Conservation (phyloP, 2,797 vertebrate species). For the Ctenochaetus hawaiiensis region DNA sequence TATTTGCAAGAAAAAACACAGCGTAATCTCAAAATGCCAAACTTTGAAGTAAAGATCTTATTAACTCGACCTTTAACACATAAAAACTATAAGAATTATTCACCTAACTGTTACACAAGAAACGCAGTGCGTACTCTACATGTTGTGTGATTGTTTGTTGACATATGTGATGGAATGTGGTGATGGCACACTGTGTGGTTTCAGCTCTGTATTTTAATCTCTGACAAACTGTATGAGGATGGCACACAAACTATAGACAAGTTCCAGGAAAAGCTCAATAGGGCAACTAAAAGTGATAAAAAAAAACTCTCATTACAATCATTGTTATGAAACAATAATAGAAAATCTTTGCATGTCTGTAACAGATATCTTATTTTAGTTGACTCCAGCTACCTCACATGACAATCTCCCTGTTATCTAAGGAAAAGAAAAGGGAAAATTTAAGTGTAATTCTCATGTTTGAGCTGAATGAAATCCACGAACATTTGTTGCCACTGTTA, state of each 20-base stretch:
- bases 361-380: neutral
- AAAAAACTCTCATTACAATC: no score
- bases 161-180: neutral
- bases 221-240: neutral
- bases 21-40: no score
- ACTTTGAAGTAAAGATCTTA: neutral
- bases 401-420: neutral
- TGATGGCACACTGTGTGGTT: neutral
- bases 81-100: no score
- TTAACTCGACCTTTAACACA: no score
- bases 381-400: neutral
- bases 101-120: neutral
- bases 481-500: slow-evolving; percentile 51
- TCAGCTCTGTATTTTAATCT: neutral
- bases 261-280: neutral
- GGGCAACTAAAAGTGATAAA: neutral
- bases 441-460: slow-evolving; percentile 25
- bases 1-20: no score
- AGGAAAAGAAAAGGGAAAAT: slow-evolving; percentile 5
- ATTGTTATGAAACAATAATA: neutral
- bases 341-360: neutral
- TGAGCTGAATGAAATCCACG: slow-evolving; percentile 45
- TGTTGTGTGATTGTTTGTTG: neutral
- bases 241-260: neutral
- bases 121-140: neutral